A percentile compares a stretch with the other conserved stretches of the same genome.
phyloP scores from a whole-genome alignment of 2,888 invertebrate species.

The Eutolmus rufibarbis region DNA sequence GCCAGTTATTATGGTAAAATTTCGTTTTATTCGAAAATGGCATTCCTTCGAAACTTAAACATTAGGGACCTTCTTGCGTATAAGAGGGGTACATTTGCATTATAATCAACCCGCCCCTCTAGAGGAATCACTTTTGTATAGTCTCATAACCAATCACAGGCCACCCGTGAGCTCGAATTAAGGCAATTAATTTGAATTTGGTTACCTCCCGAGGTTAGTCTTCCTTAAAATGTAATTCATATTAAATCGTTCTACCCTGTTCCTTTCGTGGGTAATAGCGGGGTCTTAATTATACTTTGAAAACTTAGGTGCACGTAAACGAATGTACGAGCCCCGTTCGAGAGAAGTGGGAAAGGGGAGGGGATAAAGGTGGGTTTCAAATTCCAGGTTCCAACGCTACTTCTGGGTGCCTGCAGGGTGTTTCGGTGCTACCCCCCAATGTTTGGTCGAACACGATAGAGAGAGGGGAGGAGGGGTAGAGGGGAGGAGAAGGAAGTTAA shows the following conservation, averaged over 20 bases:
- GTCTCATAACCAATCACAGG: conserved; percentile 8
- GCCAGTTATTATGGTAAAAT: neutral
- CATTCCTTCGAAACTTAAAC: neutral
- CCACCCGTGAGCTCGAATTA: neutral
- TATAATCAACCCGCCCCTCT: neutral
- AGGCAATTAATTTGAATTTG: conserved; percentile 26
- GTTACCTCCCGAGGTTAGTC: neutral
- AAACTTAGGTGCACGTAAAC: neutral
- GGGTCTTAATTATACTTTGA: neutral
- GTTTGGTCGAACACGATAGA: neutral
- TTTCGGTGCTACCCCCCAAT: neutral
- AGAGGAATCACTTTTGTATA: conserved; percentile 8
- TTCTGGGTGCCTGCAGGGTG: neutral
- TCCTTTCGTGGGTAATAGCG: conserved; percentile 9
- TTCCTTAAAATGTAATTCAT: conserved; percentile 12
- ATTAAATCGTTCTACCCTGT: conserved; percentile 7
- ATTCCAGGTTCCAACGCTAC: neutral
- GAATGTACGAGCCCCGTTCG: neutral
- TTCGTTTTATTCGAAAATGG: neutral
- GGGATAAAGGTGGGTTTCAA: neutral
- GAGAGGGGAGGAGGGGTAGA: neutral
- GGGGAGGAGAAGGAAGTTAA: neutral
- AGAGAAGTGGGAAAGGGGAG: neutral
- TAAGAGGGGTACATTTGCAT: neutral
- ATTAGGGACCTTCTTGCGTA: neutral